Conservation (phyloP, 2,113 vertebrate genomes). For the Carollia perspicillata region DNA sequence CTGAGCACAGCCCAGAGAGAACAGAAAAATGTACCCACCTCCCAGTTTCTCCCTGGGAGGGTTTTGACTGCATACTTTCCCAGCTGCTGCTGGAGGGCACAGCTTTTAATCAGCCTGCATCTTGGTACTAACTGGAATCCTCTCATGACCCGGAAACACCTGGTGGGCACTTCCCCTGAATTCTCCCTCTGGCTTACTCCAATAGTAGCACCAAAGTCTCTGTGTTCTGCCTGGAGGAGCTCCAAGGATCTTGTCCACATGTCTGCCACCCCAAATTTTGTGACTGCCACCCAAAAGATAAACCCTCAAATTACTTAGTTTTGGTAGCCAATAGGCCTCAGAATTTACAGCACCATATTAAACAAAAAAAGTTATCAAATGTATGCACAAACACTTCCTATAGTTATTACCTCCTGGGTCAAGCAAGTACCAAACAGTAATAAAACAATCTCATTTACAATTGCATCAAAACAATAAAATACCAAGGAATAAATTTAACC, state of each 20-base stretch:
- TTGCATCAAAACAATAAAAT: neutral
- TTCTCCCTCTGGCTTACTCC: neutral
- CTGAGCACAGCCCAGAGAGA: neutral
- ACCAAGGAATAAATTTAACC: neutral
- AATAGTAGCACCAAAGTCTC: neutral
- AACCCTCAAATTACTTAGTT: neutral
- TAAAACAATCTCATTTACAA: neutral
- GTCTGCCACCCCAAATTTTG: neutral
- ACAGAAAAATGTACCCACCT: neutral
- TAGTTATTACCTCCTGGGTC: neutral
- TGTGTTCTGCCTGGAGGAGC: neutral
- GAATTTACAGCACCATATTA: neutral
- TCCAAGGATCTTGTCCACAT: neutral
- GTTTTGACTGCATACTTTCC: neutral
- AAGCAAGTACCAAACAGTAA: neutral
- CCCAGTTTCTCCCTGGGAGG: neutral
- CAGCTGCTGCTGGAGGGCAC: neutral
- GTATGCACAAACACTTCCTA: neutral
- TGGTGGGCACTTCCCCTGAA: neutral
- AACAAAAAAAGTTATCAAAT: neutral
- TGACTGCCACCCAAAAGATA: neutral
- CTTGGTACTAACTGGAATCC: neutral
- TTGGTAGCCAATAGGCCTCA: neutral
- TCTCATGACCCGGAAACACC: neutral
- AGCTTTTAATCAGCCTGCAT: neutral